Evolutionary conservation across 2,888 invertebrate genomes (phyloP).

Genomic region (Chymomyza fuscimana): DNA sequence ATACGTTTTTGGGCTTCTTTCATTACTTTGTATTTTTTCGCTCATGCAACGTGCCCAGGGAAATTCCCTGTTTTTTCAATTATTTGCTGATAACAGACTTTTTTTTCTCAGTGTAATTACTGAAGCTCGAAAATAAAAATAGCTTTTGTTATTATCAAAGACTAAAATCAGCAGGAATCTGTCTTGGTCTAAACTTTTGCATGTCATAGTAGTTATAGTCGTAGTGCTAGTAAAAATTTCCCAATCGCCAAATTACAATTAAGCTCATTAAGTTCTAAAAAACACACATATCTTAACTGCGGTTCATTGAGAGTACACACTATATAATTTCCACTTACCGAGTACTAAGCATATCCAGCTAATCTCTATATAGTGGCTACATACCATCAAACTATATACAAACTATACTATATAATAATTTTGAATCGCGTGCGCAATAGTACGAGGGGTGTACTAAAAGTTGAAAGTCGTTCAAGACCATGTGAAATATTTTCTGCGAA

Average conservation of each 20-base stretch:
- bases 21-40: too few species aligned
- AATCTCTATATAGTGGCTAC: background rate
- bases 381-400: too few species aligned
- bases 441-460: background rate
- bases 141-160: background rate
- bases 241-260: background rate
- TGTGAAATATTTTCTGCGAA: too few species aligned
- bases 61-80: too few species aligned
- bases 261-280: background rate
- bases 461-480: background rate
- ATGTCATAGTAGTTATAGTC: background rate
- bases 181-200: background rate
- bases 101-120: too few species aligned
- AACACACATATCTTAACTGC: background rate
- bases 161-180: background rate
- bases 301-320: background rate
- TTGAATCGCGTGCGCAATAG: background rate
- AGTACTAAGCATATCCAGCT: background rate
- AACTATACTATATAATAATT: background rate
- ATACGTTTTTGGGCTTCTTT: too few species aligned
- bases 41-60: too few species aligned
- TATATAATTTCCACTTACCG: background rate
- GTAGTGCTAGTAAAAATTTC: background rate
- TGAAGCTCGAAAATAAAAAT: background rate
- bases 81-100: too few species aligned